Percentiles rank a stretch among this genome's conserved stretches.
phyloP scores from a whole-genome alignment of 2,797 vertebrate species.

The Fistularia tabacaria region DNA sequence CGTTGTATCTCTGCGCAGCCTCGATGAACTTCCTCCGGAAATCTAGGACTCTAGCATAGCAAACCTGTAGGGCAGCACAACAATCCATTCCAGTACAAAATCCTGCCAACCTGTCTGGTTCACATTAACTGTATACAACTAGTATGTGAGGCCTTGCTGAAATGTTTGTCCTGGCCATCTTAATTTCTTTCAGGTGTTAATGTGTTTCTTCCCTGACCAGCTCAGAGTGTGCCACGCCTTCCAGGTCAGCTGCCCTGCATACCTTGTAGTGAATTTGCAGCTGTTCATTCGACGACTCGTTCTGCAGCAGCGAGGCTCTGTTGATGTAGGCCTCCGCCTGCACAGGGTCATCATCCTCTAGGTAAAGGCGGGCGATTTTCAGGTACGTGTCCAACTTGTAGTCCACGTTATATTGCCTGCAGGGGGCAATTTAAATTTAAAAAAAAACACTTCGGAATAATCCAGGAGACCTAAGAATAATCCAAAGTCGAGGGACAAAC shows the following conservation, averaged over 20 bases:
- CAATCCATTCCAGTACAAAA: background rate
- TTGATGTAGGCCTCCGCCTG: slow-evolving; percentile 99
- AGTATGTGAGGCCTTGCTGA: too few relatives aligned
- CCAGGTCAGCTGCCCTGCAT: background rate
- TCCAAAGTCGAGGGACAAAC: background rate
- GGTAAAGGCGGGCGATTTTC: slow-evolving; percentile 94
- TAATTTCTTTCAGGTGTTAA: background rate
- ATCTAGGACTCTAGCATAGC: slow-evolving; percentile 95
- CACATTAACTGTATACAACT: too few relatives aligned
- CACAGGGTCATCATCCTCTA: slow-evolving; percentile 96
- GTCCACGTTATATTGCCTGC: slow-evolving; percentile 95
- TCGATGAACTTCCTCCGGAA: slow-evolving; percentile 98
- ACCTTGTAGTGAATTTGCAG: slow-evolving; percentile 99
- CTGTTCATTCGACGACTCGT: slow-evolving; percentile 97
- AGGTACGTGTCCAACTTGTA: slow-evolving; percentile 98
- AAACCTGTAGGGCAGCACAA: slow-evolving; percentile 76
- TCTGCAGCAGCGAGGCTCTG: slow-evolving; percentile 94
- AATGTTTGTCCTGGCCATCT: background rate
- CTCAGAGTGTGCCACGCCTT: too few relatives aligned
- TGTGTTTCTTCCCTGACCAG: too few relatives aligned
- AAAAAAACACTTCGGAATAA: background rate
- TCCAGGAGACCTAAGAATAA: background rate
- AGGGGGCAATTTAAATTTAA: slow-evolving; percentile 6
- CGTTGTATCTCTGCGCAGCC: slow-evolving; percentile 96
- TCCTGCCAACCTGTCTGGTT: too few relatives aligned